phyloP scores from a whole-genome alignment of 1,140 invertebrate species.

The Epicauta chinensis region DNA sequence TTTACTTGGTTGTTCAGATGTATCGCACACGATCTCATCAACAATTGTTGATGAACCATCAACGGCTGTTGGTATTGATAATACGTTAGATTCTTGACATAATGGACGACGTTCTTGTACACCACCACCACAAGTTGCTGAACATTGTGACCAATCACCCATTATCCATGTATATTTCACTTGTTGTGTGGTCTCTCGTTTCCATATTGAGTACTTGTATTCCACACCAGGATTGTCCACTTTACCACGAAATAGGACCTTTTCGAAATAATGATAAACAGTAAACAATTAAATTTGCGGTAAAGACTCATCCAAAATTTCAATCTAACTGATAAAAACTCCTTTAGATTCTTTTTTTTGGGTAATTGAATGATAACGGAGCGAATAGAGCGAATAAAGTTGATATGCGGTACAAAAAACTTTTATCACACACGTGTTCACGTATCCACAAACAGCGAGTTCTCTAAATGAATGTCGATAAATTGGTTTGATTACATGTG shows the following conservation, averaged over 20 bases:
- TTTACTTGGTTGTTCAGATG: slow-evolving; percentile 52
- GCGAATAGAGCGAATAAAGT: no score
- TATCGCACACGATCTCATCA: slow-evolving; percentile 60
- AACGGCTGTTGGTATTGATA: slow-evolving; percentile 36
- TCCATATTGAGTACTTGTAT: slow-evolving; percentile 77
- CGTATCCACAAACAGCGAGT: no score
- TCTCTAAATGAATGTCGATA: no score
- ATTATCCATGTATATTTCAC: slow-evolving; percentile 67
- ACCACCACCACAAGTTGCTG: slow-evolving; percentile 70
- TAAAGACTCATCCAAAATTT: no score
- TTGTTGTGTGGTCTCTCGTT: slow-evolving; percentile 50
- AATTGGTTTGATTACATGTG: no score
- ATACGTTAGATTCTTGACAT: slow-evolving; percentile 57
- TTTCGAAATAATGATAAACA: slow-evolving; percentile 41
- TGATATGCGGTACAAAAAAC: no score
- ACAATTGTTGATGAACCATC: slow-evolving; percentile 46
- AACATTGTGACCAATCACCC: slow-evolving; percentile 73
- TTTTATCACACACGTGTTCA: no score
- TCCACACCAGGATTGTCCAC: slow-evolving; percentile 70
- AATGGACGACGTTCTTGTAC: slow-evolving; percentile 55
- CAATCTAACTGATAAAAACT: no score
- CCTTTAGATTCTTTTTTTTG: no score
- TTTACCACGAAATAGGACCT: slow-evolving; percentile 75
- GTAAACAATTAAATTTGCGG: neutral
- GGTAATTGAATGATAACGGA: no score